Base-by-base conservation (phyloP, 92 coral and sea anemone genomes). In the Metridium senile region DNA sequence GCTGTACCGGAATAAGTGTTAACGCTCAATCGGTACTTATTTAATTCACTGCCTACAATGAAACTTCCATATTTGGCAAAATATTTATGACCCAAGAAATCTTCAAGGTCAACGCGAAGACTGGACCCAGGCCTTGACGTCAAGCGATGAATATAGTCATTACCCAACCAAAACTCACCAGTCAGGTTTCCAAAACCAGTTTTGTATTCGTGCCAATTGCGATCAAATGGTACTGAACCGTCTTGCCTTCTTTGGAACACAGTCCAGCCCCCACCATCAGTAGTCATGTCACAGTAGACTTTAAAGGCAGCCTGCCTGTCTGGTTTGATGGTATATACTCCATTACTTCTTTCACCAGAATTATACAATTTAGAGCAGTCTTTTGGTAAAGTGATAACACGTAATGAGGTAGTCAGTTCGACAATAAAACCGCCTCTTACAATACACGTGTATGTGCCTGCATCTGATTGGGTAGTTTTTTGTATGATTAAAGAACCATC, bases 111-210 rank as follows among this genome's bases (percentile, higher is more conserved):
- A 47, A 84, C 76, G 54, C 88, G 84, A 31, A 84, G 80, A 52
- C 64, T 39, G 62, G 74, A 47, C 51, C 74, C 31, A 26, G 68
- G 62, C 56, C 78, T 49, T 25, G 75, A 54, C 22, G 88, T 77
- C 66, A 84, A 57, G 21, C 80, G 71, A 65, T 84, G 88, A 39
- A 84, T 78, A 59, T 71, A 31, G 80, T 84, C 80, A 66, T 84
- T 84, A 39, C 88, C 88, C 53, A 84, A 59, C 88, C 88, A 84
- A 76, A 84, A 84, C 84, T 84, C 88, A 35, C 79, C 88, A 74
- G 66, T 84, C 80, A 71, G 80, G 79, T 84, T 71, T 47, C 88
- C 88, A 84, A 84, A 84, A 76, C 88, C 88, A 27, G 88, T 63
- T 78, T 84, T 84, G 76, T 84, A 84, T 33, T 78, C 59, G 45